Evolutionary conservation across 2,888 invertebrate species (phyloP).

Genomic region (Limnephilus marmoratus): DNA sequence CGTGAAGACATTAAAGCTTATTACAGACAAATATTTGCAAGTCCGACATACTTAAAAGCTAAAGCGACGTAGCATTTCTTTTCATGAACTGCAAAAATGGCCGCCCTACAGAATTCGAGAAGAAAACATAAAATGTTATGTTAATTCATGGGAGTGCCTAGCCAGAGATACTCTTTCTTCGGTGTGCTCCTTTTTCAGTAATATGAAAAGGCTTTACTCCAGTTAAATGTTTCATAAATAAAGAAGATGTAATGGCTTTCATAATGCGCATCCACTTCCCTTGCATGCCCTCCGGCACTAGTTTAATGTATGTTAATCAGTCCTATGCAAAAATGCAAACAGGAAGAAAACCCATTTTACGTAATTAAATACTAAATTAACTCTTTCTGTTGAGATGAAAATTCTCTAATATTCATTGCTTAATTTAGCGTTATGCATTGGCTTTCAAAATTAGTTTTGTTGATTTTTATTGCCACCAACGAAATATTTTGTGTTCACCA

Average conservation of each 20-base stretch:
- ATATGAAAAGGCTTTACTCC: background rate
- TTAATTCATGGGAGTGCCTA: conserved; percentile 7
- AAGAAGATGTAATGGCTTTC: conserved; percentile 2
- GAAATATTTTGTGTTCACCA: conserved; percentile 33
- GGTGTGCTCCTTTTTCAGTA: background rate
- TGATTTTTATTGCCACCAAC: conserved; percentile 25
- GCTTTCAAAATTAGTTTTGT: conserved; percentile 40
- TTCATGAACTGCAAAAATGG: background rate
- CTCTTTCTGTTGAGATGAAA: background rate
- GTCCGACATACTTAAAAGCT: background rate
- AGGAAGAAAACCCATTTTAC: background rate
- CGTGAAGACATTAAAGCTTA: conserved; percentile 28
- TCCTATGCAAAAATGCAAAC: background rate
- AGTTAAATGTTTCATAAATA: background rate
- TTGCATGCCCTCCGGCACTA: background rate
- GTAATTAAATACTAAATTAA: background rate
- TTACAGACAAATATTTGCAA: conserved; percentile 25
- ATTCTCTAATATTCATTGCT: background rate
- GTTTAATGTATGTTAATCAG: background rate
- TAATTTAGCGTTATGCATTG: background rate
- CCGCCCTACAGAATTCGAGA: background rate
- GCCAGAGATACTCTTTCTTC: background rate
- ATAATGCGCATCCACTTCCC: background rate
- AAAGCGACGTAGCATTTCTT: conserved; percentile 6
- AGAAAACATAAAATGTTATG: background rate